A percentile compares a stretch with the other conserved stretches of the same genome.
These are phyloP conservation scores for Orussus abietinus DNA, from an alignment of 1,140 invertebrate genomes.

Conservation along the genomic window DNA sequence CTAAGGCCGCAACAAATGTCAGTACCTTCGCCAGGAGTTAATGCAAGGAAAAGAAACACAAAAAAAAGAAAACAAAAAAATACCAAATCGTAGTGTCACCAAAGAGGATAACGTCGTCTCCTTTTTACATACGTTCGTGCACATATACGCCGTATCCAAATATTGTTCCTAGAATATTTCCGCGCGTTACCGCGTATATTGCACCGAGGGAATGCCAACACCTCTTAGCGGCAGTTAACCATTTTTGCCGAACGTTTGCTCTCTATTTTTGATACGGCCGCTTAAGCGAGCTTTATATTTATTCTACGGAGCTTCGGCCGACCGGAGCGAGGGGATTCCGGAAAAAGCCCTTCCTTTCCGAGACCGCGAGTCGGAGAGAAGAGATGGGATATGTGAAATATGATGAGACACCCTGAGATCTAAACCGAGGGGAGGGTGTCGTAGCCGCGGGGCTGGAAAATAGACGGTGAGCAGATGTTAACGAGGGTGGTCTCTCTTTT, in stretches of 20 bases:
- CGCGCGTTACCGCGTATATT: constrained; percentile 40
- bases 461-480: constrained; percentile 8
- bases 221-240: no score
- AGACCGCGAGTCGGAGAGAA: no score
- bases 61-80: no score
- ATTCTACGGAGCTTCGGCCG: neutral
- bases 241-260: constrained; percentile 46
- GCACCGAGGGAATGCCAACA: constrained; percentile 15
- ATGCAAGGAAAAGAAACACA: no score
- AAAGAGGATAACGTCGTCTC: constrained; percentile 37
- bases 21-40: constrained; percentile 26
- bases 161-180: constrained; percentile 48
- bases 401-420: neutral
- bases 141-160: constrained; percentile 43
- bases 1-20: constrained; percentile 14
- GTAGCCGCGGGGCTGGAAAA: constrained; percentile 6
- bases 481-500: neutral
- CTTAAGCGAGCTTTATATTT: constrained; percentile 11
- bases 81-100: constrained; percentile 45
- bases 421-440: neutral
- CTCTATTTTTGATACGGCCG: constrained; percentile 50
- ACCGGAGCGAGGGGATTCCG: neutral
- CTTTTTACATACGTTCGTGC: constrained; percentile 6
- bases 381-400: neutral
- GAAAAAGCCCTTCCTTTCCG: no score